Conservation (phyloP, 2,113 vertebrate species). For the Uria lomvia region DNA sequence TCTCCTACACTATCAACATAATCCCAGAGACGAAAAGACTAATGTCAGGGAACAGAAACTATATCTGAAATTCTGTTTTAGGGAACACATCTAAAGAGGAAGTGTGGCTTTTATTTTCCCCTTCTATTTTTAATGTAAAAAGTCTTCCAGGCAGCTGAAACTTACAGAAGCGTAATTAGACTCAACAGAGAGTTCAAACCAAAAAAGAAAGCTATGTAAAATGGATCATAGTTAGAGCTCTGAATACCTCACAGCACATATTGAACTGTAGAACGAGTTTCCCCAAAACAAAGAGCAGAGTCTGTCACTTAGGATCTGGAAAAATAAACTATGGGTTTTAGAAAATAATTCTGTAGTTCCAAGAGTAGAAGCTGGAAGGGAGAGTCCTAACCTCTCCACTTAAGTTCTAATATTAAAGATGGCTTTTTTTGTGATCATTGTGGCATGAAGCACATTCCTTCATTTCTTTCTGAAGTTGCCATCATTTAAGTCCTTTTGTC, state of each 20-base stretch:
- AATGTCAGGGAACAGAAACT: background rate
- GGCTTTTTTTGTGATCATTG: background rate
- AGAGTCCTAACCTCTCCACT: background rate
- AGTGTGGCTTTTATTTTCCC: background rate
- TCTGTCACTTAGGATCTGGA: background rate
- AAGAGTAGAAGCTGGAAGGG: background rate
- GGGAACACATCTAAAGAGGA: background rate
- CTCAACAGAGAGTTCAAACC: background rate
- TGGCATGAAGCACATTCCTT: background rate
- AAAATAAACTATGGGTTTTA: background rate
- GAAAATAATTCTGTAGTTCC: background rate
- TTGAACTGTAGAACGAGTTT: background rate
- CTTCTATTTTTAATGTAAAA: background rate
- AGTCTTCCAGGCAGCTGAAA: background rate
- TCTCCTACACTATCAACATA: background rate
- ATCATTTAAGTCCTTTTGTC: background rate
- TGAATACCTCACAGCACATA: background rate
- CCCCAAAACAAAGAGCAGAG: background rate
- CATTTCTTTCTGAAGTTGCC: background rate
- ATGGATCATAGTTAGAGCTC: background rate
- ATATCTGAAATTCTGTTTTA: background rate
- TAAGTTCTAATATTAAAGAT: background rate
- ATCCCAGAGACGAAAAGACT: background rate
- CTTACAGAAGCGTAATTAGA: background rate
- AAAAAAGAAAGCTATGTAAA: background rate